Base-by-base conservation (phyloP, 1,140 invertebrate species). In the Drosophila nigromelanica region DNA sequence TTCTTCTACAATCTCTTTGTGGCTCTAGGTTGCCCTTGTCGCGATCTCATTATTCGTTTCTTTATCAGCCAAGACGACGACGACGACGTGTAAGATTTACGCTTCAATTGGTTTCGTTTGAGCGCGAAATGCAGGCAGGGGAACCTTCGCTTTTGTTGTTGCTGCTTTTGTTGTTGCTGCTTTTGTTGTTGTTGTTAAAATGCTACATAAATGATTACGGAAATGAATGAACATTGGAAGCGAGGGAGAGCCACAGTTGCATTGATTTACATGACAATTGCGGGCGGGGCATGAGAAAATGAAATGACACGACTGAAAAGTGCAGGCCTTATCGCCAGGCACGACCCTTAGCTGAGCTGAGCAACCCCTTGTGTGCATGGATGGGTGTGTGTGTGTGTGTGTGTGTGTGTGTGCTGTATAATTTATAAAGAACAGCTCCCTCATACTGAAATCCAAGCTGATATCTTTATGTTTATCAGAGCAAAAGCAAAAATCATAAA, bases 221-320 rank as follows among this genome's bases (percentile, higher is more conserved):
- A 87, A 87, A 87, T 87, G 78, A 87, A 87, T 87, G 78, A 72
- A 75, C 68, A 78, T 87, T 68, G 62, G 67, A 63, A 72, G 55
- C 61, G 74, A 71, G 10, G 18, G 18, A 37, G 12, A 24, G 5
- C 1, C 18, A 21, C 12, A 61, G 74, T 86, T 86, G 81, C 81
- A 87, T 87, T 82, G 74, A 86, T 86, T 82, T 86, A 87, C 81
- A 86, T 86, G 83, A 86, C 82, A 86, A 87, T 74, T 75, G 81
- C 43, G 64, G 48, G 60, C 74, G 45, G 43, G 63, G 59, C 67
- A 51, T 54, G 51, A 68, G 72, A 77, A 68, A 68, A 72, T 72
- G 33, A 10, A 35, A 51, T 24, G 59, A 42, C 24, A 40, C 45
- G 37, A 24, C n/a, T 72, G 43, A 24, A 40, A 18, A 40, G 37